Evolutionary conservation across 2,888 invertebrate genomes (phyloP).

Genomic region (Tethea ocularis): DNA sequence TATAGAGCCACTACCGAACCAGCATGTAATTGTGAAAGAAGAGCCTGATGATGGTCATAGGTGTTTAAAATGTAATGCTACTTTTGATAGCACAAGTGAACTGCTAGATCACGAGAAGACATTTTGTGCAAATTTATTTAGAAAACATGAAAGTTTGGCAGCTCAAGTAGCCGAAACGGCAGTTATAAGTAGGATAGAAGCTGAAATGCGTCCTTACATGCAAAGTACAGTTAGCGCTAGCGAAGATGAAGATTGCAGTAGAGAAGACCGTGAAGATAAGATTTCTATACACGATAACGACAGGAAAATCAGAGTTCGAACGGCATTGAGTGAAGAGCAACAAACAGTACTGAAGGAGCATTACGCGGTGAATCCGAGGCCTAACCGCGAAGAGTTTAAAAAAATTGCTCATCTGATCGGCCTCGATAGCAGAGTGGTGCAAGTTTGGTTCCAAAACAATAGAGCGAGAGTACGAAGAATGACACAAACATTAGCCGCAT

Average conservation of each 20-base stretch:
- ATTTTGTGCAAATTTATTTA: conserved; percentile 81
- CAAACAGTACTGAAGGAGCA: conserved; percentile 94
- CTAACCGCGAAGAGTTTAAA: conserved; percentile 96
- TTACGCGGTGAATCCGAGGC: conserved; percentile 95
- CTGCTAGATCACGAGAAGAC: conserved; percentile 89
- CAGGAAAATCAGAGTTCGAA: conserved; percentile 94
- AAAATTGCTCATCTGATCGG: conserved; percentile 92
- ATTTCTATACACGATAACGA: conserved; percentile 85
- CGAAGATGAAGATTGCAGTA: conserved; percentile 84
- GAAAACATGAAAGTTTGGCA: conserved; percentile 89
- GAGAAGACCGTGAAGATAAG: conserved; percentile 80
- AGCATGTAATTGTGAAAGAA: conserved; percentile 61
- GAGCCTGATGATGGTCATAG: conserved; percentile 72
- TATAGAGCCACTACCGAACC: conserved; percentile 57
- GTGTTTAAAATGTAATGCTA: conserved; percentile 84
- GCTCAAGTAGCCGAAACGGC: conserved; percentile 89
- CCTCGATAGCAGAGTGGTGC: conserved; percentile 91
- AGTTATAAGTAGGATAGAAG: conserved; percentile 79
- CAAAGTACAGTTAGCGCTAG: conserved; percentile 83
- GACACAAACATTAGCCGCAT: conserved; percentile 65
- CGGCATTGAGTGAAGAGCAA: conserved; percentile 97
- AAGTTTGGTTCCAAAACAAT: conserved; percentile 99
- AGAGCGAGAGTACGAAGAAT: conserved; percentile 93
- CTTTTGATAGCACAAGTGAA: conserved; percentile 83
- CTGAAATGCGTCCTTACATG: conserved; percentile 76